These are phyloP conservation scores for Capricornis sumatraensis DNA, from an alignment of 2,113 vertebrate genomes.

Conservation along the genomic window DNA sequence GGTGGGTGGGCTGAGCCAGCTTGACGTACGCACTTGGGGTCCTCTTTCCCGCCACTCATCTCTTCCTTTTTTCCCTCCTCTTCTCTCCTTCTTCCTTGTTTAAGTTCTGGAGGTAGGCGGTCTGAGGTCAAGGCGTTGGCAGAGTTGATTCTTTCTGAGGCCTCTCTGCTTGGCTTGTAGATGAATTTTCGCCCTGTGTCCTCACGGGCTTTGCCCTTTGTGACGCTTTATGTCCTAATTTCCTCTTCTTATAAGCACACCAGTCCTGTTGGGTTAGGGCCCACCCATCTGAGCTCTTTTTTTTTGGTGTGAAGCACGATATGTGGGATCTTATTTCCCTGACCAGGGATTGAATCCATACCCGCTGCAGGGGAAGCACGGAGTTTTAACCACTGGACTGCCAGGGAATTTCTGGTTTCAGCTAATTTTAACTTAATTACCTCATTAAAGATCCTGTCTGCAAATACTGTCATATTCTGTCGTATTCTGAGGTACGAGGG, in stretches of 20 bases:
- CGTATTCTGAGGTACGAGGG: not conserved
- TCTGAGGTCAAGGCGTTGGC: not conserved
- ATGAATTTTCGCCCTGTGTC: not conserved
- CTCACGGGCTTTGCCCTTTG: not conserved
- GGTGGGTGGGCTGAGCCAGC: not conserved
- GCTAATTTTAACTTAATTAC: not conserved
- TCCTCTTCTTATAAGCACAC: not conserved
- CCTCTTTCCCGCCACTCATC: not conserved
- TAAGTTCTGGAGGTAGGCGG: not conserved
- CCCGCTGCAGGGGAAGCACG: not conserved
- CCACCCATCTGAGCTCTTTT: not conserved
- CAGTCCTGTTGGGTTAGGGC: not conserved
- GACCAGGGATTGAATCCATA: not conserved
- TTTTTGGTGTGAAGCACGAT: not conserved
- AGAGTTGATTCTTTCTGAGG: not conserved
- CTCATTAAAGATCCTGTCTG: not conserved
- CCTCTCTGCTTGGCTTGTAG: too few relatives aligned
- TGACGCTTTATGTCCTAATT: not conserved
- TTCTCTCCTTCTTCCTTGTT: not conserved
- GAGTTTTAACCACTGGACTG: not conserved
- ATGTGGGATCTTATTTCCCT: not conserved
- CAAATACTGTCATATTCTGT: not conserved
- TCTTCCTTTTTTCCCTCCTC: not conserved
- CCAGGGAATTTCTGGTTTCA: not conserved
- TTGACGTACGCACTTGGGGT: not conserved